Evolutionary conservation across 2,888 invertebrate genomes (phyloP), one percentile per base, ranked within the genome.

Genomic region (Cephus pulcher): DNA sequence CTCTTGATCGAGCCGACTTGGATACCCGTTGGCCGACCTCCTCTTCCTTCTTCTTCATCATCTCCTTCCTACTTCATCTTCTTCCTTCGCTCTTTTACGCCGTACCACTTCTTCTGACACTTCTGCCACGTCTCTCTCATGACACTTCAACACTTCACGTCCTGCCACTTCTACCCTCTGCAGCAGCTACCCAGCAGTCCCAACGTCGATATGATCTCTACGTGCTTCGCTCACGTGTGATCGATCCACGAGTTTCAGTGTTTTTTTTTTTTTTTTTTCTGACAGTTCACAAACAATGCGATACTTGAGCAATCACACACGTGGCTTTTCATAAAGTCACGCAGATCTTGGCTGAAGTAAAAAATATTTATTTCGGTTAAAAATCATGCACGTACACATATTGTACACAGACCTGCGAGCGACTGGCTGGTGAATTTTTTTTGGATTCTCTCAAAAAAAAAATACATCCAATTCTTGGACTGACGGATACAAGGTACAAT

Each of bases 1-100:
- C 85, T 85, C 89, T 89, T 89, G 89, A 90, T 89, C 90, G 87
- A 89, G 89, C 89, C 89, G 88, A 88, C 89, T 84, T 81, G 86
- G 86, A 86, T 86, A 83, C 75, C 40, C 32, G 56, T 37, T 68
- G 56, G 56, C 75, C 35, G 35, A 34, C 9, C 33, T 34, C 23
- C 23, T 74, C 35, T 35, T 74, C 74, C 9, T 30, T 30, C 74
- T 15, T 30, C 34, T 35, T 30, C 35, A 30, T 74, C 35, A 6
- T 11, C 74, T 23, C 23, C 34, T 74, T 74, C 74, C 74, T 34
- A 11, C 74, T 34, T 15, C 40, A 6, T 15, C 34, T 74, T 74
- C 74, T 82, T 76, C 73, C 34, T 75, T 56, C 34, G 32, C 12
- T 30, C 34, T 76, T 76, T 75, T 69, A 71, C 40, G 2, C 37